Evolutionary conservation across 2,797 vertebrate species (phyloP), one percentile per base, ranked within the genome.

Genomic region (Sardinella longiceps): DNA sequence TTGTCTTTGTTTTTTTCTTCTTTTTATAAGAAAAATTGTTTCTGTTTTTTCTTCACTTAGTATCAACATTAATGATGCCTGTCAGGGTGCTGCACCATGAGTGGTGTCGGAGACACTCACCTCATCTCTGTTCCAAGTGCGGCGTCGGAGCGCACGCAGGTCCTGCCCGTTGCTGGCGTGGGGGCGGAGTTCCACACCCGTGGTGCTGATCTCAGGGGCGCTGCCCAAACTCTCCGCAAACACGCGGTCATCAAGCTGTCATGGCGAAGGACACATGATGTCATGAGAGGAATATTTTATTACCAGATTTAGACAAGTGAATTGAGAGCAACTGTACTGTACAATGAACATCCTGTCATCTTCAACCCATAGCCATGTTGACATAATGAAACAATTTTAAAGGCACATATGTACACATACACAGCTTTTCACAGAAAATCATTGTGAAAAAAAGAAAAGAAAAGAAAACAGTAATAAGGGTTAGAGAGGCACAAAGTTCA

Each of bases 71-170:
- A n/a, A n/a, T n/a, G n/a, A n/a, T 2, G 15, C 5, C 3, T 5
- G 66, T 18, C 30, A 70, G 28, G 63, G 3, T 18, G 12, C 28
- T 3, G 37, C 28, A 33, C 14, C 4, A 12, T 3, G 25, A n/a
- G n/a, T n/a, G n/a, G n/a, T n/a, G n/a, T n/a, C n/a, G n/a, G n/a
- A n/a, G 56, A n/a, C n/a, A 23, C 56, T 58, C 85, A 98, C 98
- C 89, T 99, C 98, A 88, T 99, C 98, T 90, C 97, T 95, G 89
- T 96, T 99, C 98, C 98, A 99, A 1, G 98, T 98, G 92, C 97
- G 97, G 43, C 97, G 92, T 46, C 97, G 95, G 48, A 98, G 97
- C 86, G 97, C 97, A 12, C 97, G 96, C 37, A 96, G 95, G 87
- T 97, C 95, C 0, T 95, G 94, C 58, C 93, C 92, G 39, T 95